Base-by-base conservation (phyloP, 1,140 invertebrate species). In the Plodia interpunctella region DNA sequence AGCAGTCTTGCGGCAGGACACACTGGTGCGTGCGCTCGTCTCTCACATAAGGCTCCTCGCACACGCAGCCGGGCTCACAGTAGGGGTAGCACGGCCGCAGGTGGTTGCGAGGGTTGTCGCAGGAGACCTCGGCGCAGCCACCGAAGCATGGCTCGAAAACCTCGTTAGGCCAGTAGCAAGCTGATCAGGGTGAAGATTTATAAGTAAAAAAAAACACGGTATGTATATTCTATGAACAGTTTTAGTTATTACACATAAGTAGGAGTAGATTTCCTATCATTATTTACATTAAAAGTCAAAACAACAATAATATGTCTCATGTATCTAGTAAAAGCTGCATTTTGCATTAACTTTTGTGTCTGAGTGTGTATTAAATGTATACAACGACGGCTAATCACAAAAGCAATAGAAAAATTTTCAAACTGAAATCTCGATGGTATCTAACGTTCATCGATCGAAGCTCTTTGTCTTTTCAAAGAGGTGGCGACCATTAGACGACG, bases 21-120 rank as follows among this genome's bases (percentile, higher is more conserved):
- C 86, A 88, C 56, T 85, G 86, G 51, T 87, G 86, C 0, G 86
- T 87, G n/a, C 86, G 71, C 56, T 88, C 86, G 50, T 87, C 83
- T 2, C 86, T 70, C 13, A 88, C 83, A 55, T 84, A 87, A 13
- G 83, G 86, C 11, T 85, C 83, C 58, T 84, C 81, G 44, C 86
- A 88, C 19, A 88, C 74, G 55, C 83, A 87, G 30, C 83, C 85
- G 0, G 85, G 82, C 70, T 88, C 86, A 63, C 86, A 88, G 69
- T 88, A 88, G 3, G 86, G 83, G 66, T 88, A 87, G 69, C 86
- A 88, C 2, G 83, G 83, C 0, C 86, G 76, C 38, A 86, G 70
- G 71, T 85, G 83, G 63, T 79, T 83, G 13, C 81, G 82, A 0
- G 86, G 86, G 70, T 88, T 88, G 73, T 88, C 83, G 56, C 83